phyloP scores from a whole-genome alignment of 2,797 vertebrate genomes.

The Syngnathus acus region DNA sequence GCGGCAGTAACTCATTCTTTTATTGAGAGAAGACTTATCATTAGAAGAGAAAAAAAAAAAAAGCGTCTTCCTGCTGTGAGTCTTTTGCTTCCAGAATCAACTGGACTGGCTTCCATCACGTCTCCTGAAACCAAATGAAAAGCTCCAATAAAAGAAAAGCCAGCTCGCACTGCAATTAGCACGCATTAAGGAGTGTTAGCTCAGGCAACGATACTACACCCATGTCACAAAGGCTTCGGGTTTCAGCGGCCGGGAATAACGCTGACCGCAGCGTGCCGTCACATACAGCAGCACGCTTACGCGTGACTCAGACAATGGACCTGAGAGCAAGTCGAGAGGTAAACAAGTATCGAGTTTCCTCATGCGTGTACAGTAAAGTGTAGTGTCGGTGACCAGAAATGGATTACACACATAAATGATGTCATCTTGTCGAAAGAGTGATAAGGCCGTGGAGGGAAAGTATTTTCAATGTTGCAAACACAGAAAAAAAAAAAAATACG shows the following conservation, averaged over 20 bases:
- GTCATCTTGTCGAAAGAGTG: slow-evolving; percentile 38
- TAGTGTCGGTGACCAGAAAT: slow-evolving; percentile 43
- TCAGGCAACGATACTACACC: too few species aligned
- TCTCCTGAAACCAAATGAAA: slow-evolving; percentile 41
- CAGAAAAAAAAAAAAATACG: background rate
- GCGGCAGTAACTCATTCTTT: background rate
- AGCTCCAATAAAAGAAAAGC: slow-evolving; percentile 22
- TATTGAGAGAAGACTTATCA: background rate
- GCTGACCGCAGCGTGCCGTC: slow-evolving; percentile 33
- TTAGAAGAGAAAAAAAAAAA: background rate
- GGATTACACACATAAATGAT: slow-evolving; percentile 40
- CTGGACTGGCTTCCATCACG: slow-evolving; percentile 13
- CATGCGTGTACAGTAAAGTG: slow-evolving; percentile 38
- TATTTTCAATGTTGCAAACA: background rate
- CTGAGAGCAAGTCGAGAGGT: slow-evolving; percentile 29
- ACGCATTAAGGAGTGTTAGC: slow-evolving; percentile 4
- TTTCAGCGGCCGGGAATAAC: slow-evolving; percentile 43
- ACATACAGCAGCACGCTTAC: slow-evolving; percentile 6
- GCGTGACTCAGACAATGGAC: slow-evolving; percentile 33
- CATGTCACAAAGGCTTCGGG: slow-evolving; percentile 25
- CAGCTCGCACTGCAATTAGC: slow-evolving; percentile 35
- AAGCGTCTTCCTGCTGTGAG: background rate
- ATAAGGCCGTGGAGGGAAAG: slow-evolving; percentile 21
- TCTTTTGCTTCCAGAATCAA: background rate
- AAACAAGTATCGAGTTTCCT: slow-evolving; percentile 44